phyloP scores from a whole-genome alignment of 2,113 vertebrate genomes.

The Lycocorax pyrrhopterus region DNA sequence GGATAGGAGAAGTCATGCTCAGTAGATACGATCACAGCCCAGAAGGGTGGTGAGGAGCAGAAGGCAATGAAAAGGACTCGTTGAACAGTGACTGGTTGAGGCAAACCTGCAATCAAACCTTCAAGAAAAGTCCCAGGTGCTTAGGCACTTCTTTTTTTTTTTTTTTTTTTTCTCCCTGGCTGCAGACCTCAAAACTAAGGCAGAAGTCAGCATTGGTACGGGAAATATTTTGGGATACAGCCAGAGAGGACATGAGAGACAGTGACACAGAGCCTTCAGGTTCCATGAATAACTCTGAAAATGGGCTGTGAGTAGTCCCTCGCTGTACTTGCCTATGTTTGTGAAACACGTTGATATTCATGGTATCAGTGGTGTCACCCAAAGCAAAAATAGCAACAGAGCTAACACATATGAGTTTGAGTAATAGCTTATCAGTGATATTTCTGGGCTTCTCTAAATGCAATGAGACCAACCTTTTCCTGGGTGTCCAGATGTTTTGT shows the following conservation, averaged over 20 bases:
- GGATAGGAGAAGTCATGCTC: not conserved
- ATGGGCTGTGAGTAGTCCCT: not conserved
- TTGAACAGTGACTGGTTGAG: not conserved
- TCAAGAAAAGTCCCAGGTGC: not conserved
- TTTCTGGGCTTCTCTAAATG: not conserved
- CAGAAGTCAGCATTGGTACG: not conserved
- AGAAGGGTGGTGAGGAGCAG: not conserved
- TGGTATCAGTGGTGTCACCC: not conserved
- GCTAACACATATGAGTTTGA: not conserved
- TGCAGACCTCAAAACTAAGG: not conserved
- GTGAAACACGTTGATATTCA: not conserved
- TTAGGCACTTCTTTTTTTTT: not conserved
- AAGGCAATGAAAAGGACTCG: not conserved
- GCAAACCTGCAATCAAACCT: not conserved
- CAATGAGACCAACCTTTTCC: not conserved
- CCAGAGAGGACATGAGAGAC: not conserved
- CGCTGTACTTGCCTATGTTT: not conserved
- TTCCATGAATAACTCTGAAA: not conserved
- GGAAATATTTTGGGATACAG: not conserved
- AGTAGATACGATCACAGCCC: not conserved
- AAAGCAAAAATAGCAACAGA: not conserved
- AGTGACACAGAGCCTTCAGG: not conserved
- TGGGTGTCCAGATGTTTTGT: not conserved
- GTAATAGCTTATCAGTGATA: not conserved
- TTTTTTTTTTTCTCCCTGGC: not conserved